Percentiles rank a stretch among this genome's conserved stretches.
These are phyloP conservation scores for Varanus salvator DNA, from an alignment of 2,113 vertebrate genomes.

Conservation along the genomic window DNA sequence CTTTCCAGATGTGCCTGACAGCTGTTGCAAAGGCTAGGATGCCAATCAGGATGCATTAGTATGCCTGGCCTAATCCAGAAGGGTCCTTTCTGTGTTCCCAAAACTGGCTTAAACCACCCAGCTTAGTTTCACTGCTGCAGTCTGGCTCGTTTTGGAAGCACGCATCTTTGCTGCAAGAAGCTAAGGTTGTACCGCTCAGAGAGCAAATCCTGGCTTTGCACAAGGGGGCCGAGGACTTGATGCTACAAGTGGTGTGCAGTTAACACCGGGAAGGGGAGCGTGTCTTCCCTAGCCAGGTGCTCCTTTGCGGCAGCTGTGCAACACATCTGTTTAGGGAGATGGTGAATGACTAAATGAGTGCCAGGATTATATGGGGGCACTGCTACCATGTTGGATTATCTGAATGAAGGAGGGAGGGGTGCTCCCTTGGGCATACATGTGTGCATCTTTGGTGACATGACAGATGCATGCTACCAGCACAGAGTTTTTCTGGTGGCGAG, in stretches of 20 bases:
- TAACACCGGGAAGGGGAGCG: conserved; percentile 36
- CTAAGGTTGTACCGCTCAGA: conserved; percentile 1
- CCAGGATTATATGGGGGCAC: neutral
- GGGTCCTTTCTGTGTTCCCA: neutral
- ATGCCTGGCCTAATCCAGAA: neutral
- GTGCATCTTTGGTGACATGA: too few species aligned
- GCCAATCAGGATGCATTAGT: too few species aligned
- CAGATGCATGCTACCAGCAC: too few species aligned
- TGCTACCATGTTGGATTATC: neutral
- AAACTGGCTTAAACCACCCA: neutral
- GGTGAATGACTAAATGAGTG: neutral
- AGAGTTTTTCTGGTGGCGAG: too few species aligned
- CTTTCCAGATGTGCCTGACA: too few species aligned
- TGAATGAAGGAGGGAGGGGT: neutral
- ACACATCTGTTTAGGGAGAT: neutral
- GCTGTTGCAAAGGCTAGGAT: too few species aligned
- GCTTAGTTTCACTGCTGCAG: neutral
- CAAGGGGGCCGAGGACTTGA: conserved; percentile 47
- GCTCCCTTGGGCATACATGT: neutral
- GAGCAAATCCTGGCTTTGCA: conserved; percentile 58
- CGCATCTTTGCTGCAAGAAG: conserved; percentile 9
- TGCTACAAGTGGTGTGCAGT: conserved; percentile 47
- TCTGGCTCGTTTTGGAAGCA: neutral
- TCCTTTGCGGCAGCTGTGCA: neutral
- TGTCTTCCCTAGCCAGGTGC: neutral